A percentile compares a stretch with the other conserved stretches of the same genome.
phyloP scores from a whole-genome alignment of 1,140 invertebrate genomes.

The Ylistrum balloti region DNA sequence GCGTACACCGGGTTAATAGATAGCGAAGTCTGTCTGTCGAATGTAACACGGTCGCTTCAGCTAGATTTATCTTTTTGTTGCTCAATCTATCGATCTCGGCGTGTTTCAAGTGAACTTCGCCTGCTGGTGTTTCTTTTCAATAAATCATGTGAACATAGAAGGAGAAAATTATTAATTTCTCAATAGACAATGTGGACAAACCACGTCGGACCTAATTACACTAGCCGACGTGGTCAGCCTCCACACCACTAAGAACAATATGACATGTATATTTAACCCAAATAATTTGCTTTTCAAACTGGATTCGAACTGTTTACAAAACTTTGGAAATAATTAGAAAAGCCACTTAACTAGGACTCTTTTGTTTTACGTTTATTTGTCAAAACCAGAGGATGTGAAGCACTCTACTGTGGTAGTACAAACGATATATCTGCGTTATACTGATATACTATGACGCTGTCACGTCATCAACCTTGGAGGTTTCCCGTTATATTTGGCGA shows the following conservation, averaged over 20 bases:
- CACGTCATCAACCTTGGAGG: too few species aligned
- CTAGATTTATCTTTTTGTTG: constrained; percentile 9
- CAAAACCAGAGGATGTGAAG: too few species aligned
- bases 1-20: constrained; percentile 2
- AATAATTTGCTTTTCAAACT: too few species aligned
- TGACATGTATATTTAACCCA: too few species aligned
- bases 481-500: too few species aligned
- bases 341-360: too few species aligned
- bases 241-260: background rate
- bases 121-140: constrained; percentile 38
- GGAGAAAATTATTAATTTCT: constrained; percentile 2
- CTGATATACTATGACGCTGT: too few species aligned
- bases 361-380: too few species aligned
- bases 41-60: constrained; percentile 20
- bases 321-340: too few species aligned
- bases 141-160: constrained; percentile 11
- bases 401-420: too few species aligned
- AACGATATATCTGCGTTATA: too few species aligned
- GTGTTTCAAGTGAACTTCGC: constrained; percentile 27
- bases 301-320: too few species aligned
- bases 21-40: constrained; percentile 27
- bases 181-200: constrained; percentile 19
- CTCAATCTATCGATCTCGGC: constrained; percentile 14
- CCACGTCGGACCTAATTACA: background rate
- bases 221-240: background rate